Conservation (phyloP, 2,888 invertebrate genomes). For the Chironomus riparius region DNA sequence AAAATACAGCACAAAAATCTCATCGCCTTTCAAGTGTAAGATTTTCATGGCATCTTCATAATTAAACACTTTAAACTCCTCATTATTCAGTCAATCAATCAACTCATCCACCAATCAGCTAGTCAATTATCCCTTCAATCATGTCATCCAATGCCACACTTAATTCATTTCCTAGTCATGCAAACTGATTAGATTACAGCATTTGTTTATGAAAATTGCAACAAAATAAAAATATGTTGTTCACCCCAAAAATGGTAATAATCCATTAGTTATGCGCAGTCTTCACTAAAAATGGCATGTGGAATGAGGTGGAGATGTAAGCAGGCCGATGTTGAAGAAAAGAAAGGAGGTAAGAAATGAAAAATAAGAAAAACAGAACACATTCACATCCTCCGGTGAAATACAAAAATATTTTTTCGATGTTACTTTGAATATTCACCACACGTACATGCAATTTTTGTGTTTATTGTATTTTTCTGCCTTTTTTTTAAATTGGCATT, state of each 20-base stretch:
- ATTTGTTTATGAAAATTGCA: too few species aligned
- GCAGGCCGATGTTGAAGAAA: neutral
- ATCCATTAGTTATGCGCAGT: neutral
- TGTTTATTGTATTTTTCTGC: conserved; percentile 22
- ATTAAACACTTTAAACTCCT: too few species aligned
- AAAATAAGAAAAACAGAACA: neutral
- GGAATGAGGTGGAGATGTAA: neutral
- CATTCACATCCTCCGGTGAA: neutral
- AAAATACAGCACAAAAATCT: too few species aligned
- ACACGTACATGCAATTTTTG: conserved; percentile 26
- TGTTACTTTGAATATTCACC: conserved; percentile 14
- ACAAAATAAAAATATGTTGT: neutral
- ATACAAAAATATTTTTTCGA: neutral
- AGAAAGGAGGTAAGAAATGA: neutral
- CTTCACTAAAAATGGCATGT: neutral
- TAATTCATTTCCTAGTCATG: neutral
- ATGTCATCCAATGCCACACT: neutral
- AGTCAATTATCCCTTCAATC: neutral
- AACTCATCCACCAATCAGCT: too few species aligned
- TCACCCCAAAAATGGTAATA: neutral
- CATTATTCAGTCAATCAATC: too few species aligned
- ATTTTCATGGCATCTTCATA: too few species aligned
- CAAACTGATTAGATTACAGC: too few species aligned
- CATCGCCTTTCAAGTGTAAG: too few species aligned
- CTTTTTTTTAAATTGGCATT: neutral